Evolutionary conservation across 2,888 invertebrate genomes (phyloP), one percentile per base, ranked within the genome.

Genomic region (Physocephala rufipes): DNA sequence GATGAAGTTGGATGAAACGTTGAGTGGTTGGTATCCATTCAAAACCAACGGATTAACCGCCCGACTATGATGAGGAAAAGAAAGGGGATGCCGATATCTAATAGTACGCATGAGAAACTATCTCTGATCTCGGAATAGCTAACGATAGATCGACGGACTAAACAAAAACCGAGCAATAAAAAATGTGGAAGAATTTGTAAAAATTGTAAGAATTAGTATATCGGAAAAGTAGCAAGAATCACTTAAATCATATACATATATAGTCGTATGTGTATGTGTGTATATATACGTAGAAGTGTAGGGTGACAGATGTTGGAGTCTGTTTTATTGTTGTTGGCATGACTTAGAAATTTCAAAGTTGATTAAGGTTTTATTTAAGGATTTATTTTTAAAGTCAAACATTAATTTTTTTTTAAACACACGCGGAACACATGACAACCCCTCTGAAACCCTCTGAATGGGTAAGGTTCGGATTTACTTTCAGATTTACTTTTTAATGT

Each of bases 251-350:
- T 58, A 9, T 28, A 28, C 24, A n/a, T 2, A 3, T 13, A 26
- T 16, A 24, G 15, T 28, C 15, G 58, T 58, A 26, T 26, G n/a
- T 49, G 47, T 47, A 47, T 47, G 47, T 47, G 45, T 45, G 45
- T 45, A 45, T 36, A 36, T 36, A 49, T 13, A 19, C 4, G 43
- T 61, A 51, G 36, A 49, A 24, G 51, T 36, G 51, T 36, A 68
- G 24, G 30, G 43, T 62, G 49, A 68, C 68, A 68, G 68, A 68
- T 68, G 68, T 51, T 68, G 68, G 49, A 62, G 51, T n/a, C 49
- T 15, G 15, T 19, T 2, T 15, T 3, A n/a, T n/a, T n/a, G 5
- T 3, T 2, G 19, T 7, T 13, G 7, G 49, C 12, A 15, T 49
- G 49, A 9, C 16, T 15, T 49, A 49, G 7, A n/a, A 7, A n/a